Percentiles rank a stretch among this genome's conserved stretches.
Evolutionary conservation across 2,888 invertebrate species (phyloP).

Genomic region (Alviniconcha strummeri): DNA sequence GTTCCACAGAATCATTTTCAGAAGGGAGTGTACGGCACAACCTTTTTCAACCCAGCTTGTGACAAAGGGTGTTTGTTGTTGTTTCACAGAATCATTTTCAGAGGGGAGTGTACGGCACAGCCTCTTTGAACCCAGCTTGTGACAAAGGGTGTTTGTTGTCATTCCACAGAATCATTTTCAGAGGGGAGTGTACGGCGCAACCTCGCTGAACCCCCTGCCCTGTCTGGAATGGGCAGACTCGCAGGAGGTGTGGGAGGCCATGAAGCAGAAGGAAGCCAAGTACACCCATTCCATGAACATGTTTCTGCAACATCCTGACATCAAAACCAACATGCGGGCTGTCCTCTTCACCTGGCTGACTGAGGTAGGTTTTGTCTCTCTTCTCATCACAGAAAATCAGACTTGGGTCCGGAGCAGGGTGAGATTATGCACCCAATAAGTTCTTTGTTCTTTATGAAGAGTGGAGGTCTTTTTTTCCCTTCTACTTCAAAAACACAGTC

Average conservation of each 20-base stretch:
- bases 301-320: not conserved
- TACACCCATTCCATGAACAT: not conserved
- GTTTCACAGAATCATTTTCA: slow-evolving; percentile 11
- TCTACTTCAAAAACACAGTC: too few relatives aligned
- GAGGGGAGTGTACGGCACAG: too few relatives aligned
- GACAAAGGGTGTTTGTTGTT: not conserved
- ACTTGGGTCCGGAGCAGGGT: not conserved
- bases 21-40: too few relatives aligned
- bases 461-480: too few relatives aligned
- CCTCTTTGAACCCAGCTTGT: not conserved
- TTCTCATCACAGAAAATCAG: slow-evolving; percentile 45
- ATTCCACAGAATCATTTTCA: slow-evolving; percentile 14
- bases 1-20: not conserved
- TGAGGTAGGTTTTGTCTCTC: slow-evolving; percentile 27
- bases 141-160: not conserved
- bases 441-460: too few relatives aligned
- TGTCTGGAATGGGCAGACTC: slow-evolving; percentile 9
- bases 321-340: slow-evolving; percentile 1
- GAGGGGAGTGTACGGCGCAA: too few relatives aligned
- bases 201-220: not conserved
- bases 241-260: not conserved
- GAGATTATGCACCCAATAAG: not conserved
- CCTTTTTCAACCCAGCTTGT: not conserved
- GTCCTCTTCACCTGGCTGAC: slow-evolving; percentile 11
- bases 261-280: slow-evolving; percentile 8